Evolutionary conservation across 2,797 vertebrate species (phyloP).

Genomic region (Moxostoma hubbsi): DNA sequence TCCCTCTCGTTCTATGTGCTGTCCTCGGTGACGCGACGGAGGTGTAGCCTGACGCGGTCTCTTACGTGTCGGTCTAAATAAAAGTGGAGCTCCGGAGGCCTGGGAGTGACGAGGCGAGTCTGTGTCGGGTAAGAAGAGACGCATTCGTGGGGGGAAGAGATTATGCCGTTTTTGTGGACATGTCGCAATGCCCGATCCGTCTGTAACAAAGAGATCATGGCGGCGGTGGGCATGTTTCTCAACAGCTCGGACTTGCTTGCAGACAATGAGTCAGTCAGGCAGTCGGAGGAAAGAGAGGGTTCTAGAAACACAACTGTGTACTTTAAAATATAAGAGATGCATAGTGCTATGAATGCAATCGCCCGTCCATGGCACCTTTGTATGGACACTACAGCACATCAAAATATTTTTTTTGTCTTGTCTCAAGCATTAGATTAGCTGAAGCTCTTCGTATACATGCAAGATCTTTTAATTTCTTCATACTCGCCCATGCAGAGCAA

Average conservation of each 20-base stretch:
- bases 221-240: constrained; percentile 87
- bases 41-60: constrained; percentile 99
- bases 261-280: constrained; percentile 79
- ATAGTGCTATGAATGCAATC: background rate
- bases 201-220: constrained; percentile 86
- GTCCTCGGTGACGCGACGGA: constrained; percentile 96
- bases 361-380: background rate
- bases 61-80: constrained; percentile 99
- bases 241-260: constrained; percentile 84
- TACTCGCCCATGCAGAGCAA: background rate
- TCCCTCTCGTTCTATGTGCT: constrained; percentile 83
- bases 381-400: background rate
- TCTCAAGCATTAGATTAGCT: constrained; percentile 1
- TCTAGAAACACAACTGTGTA: constrained; percentile 56
- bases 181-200: constrained; percentile 69
- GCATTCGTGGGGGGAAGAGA: constrained; percentile 88
- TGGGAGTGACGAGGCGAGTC: constrained; percentile 97
- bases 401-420: background rate
- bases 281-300: constrained; percentile 61
- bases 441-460: background rate
- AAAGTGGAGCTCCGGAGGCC: constrained; percentile 94
- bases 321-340: background rate
- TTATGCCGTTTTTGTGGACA: constrained; percentile 66
- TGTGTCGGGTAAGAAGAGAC: constrained; percentile 95
- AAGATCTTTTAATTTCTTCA: background rate